Base-by-base conservation (phyloP, 2,888 invertebrate genomes). In the Gonocerus acuteangulatus region DNA sequence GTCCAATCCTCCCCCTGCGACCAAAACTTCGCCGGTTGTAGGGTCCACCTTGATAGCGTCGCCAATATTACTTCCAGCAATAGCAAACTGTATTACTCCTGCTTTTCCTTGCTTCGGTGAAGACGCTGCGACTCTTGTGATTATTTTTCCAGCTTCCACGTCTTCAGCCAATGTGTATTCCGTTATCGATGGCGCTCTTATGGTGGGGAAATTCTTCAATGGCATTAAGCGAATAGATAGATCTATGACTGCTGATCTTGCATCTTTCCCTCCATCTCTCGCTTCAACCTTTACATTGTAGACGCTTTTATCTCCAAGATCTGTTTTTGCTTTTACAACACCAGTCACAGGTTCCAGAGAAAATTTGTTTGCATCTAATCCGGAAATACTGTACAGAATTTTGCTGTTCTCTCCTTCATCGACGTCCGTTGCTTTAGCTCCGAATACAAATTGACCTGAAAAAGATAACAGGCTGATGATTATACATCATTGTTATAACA, bases 61-160 rank as follows among this genome's bases (percentile, higher is more conserved):
- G 0, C 89, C 91, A 2, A 90, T 82, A 73, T 95, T 95, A 2
- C 95, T 95, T n/a, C 95, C 95, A 9, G 92, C 94, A 65, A 95
- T 88, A 23, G 85, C 84, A 71, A 88, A 95, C 63, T 82, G 79
- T 62, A 92, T 77, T 68, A 82, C 80, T 9, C 85, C 85, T 3
- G 80, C 77, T 0, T 84, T 76, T 0, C 87, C 88, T 65, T 82
- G 82, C 72, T 92, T 91, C 0, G 91, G 89, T 0, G 91, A 89
- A 2, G 80, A 81, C 0, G 93, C 93, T 58, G 81, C 81, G 54
- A 92, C 76, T 69, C 83, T 85, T 0, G 89, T 86, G 9, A 95
- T 85, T 4, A 86, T 75, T 69, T 83, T 83, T 1, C 87, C 88
- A 71, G 87, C 85, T 11, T 82, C 79, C 2, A 86, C 85, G 72